Evolutionary conservation across 1,140 invertebrate genomes (phyloP).

Genomic region (Drosophila nebulosa): DNA sequence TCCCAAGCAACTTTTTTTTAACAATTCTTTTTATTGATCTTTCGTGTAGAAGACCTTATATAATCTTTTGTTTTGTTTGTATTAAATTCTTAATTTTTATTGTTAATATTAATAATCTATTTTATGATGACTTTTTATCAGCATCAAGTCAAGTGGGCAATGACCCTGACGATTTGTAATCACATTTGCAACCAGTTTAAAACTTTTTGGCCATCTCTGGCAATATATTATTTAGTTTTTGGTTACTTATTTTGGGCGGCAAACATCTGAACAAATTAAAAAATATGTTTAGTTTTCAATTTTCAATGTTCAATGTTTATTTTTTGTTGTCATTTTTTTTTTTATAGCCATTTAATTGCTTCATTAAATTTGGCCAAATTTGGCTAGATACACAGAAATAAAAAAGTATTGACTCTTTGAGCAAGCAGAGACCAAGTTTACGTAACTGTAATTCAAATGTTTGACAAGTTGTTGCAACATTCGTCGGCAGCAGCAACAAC

Average conservation of each 20-base stretch:
- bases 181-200: not conserved
- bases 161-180: not conserved
- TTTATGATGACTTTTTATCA: not conserved
- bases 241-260: not conserved
- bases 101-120: too few species aligned
- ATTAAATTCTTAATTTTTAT: too few species aligned
- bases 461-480: conserved; percentile 80
- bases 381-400: conserved; percentile 29
- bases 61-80: too few species aligned
- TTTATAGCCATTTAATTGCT: conserved; percentile 73
- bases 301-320: conserved; percentile 24
- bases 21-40: too few species aligned
- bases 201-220: conserved; percentile 1
- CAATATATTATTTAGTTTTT: not conserved
- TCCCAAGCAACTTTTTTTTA: too few species aligned
- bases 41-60: too few species aligned
- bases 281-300: conserved; percentile 4
- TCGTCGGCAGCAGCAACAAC: conserved; percentile 39
- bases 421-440: conserved; percentile 44
- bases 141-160: too few species aligned
- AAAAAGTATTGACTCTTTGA: conserved; percentile 37
- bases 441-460: conserved; percentile 79
- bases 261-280: conserved; percentile 16
- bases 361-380: conserved; percentile 80
- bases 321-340: conserved; percentile 35